phyloP scores from a whole-genome alignment of 2,797 vertebrate species.

The Odontamblyopus rebecca region DNA sequence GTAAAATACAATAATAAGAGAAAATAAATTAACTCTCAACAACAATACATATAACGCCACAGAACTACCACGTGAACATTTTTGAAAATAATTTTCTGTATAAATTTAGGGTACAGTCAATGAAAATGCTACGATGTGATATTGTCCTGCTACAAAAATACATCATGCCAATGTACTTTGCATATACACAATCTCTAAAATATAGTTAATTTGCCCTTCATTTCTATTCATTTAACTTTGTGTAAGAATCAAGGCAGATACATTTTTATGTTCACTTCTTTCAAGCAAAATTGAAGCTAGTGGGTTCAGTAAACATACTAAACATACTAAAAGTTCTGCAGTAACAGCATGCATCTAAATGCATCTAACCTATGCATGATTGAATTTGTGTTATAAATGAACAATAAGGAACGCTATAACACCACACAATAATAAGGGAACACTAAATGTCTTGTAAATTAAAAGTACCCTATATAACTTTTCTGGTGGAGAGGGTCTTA shows the following conservation, averaged over 20 bases:
- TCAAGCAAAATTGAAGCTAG: neutral
- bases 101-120: conserved; percentile 1
- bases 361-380: neutral
- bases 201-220: neutral
- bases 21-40: neutral
- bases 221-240: neutral
- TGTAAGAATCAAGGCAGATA: neutral
- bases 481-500: neutral
- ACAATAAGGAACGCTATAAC: no score
- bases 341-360: neutral
- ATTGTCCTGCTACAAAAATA: conserved; percentile 22
- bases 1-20: no score
- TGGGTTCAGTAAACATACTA: neutral
- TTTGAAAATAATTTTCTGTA: neutral
- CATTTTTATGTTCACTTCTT: neutral
- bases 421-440: conserved; percentile 36
- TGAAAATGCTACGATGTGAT: conserved; percentile 18
- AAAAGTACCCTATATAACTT: neutral
- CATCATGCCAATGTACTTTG: neutral
- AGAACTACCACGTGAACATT: neutral
- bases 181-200: neutral
- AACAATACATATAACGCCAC: neutral
- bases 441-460: conserved; percentile 42
- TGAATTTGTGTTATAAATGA: neutral
- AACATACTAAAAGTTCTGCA: neutral